Evolutionary conservation across 2,797 vertebrate species (phyloP).

Genomic region (Scyliorhinus canicula): DNA sequence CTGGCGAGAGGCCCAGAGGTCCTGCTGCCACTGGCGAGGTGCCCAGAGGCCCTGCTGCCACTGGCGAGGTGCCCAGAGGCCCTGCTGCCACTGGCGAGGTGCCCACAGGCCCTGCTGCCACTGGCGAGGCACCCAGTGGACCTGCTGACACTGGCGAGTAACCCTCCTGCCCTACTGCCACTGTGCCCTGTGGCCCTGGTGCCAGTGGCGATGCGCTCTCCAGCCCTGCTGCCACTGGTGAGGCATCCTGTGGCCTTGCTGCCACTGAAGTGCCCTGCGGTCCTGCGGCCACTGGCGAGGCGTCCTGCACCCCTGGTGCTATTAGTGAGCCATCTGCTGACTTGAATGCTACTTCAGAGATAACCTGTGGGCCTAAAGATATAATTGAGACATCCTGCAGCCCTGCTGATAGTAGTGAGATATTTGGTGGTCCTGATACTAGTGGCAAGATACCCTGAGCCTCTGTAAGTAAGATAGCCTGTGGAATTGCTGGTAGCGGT

Average conservation of each 20-base stretch:
- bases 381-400: background rate
- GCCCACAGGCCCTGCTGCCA: no score
- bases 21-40: background rate
- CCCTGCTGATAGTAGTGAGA: background rate
- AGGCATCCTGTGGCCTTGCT: background rate
- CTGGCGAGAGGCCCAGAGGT: background rate
- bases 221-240: background rate
- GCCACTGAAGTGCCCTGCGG: background rate
- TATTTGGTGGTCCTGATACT: background rate
- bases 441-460: background rate
- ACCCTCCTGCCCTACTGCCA: no score
- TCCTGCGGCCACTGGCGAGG: background rate
- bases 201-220: background rate
- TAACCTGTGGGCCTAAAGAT: background rate
- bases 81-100: background rate
- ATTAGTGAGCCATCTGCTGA: background rate
- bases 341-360: background rate
- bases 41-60: background rate
- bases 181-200: background rate
- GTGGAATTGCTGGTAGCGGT: background rate
- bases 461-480: background rate
- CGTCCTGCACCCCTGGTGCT: background rate
- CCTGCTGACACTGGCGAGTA: background rate
- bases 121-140: background rate
- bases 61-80: no score